Percentiles rank a stretch among this genome's conserved stretches.
phyloP scores from a whole-genome alignment of 1,140 invertebrate species.

The Lerema accius region DNA sequence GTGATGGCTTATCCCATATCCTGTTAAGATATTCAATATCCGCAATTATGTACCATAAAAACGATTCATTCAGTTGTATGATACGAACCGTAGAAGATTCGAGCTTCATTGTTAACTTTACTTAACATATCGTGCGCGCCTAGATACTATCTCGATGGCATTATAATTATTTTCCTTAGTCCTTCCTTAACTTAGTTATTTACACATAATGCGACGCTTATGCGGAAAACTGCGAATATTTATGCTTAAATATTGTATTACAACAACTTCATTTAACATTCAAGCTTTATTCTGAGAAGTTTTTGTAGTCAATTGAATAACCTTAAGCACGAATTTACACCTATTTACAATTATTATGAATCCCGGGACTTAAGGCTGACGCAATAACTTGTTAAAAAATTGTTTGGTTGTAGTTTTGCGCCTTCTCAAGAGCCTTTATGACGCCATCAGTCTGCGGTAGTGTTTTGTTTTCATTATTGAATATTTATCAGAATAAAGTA shows the following conservation, averaged over 20 bases:
- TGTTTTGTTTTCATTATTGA: neutral
- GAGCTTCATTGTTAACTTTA: constrained; percentile 1
- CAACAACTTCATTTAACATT: neutral
- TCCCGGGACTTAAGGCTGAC: neutral
- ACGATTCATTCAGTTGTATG: too few species aligned
- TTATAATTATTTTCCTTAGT: constrained; percentile 15
- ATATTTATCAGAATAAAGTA: too few species aligned
- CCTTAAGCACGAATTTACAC: constrained; percentile 6
- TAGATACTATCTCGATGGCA: constrained; percentile 16
- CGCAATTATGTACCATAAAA: neutral
- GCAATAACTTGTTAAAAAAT: neutral
- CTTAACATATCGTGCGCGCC: neutral
- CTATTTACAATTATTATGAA: too few species aligned
- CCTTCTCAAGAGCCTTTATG: neutral
- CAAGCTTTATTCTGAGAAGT: constrained; percentile 7
- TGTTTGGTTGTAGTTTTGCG: neutral
- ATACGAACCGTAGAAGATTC: too few species aligned
- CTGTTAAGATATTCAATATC: constrained; percentile 1
- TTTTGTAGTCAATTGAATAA: neutral
- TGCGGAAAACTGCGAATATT: constrained; percentile 11
- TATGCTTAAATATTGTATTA: constrained; percentile 5
- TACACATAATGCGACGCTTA: constrained; percentile 3
- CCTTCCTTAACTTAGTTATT: constrained; percentile 13
- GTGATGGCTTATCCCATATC: neutral
- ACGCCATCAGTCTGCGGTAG: neutral